Conservation (phyloP, 2,113 vertebrate genomes). For the Crotalus horridus region DNA sequence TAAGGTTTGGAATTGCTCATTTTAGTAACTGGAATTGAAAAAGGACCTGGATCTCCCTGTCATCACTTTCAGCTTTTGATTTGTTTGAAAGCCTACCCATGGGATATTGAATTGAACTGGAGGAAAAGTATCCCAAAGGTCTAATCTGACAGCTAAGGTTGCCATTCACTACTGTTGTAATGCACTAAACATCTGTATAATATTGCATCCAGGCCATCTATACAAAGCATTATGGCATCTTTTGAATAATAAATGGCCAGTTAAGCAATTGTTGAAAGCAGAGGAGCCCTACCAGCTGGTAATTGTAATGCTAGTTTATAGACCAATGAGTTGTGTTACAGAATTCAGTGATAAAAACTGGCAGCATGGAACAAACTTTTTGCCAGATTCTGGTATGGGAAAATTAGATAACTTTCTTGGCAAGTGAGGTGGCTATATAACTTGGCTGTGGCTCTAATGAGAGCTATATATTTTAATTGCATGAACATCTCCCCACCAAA, state of each 20-base stretch:
- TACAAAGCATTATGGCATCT: background rate
- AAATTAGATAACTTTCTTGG: background rate
- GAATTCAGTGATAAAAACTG: background rate
- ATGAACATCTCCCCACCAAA: background rate
- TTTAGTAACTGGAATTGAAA: background rate
- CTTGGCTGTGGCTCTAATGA: background rate
- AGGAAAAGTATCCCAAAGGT: background rate
- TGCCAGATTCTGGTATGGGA: background rate
- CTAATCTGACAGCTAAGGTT: background rate
- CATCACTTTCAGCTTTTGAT: background rate
- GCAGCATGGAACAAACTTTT: background rate
- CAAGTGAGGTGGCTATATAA: background rate
- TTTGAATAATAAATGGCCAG: background rate
- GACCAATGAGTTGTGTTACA: slow-evolving; percentile 1
- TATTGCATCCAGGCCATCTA: background rate
- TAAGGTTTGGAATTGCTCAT: slow-evolving; percentile 8
- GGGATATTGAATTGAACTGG: background rate
- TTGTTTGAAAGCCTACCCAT: slow-evolving; percentile 10
- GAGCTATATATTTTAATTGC: background rate
- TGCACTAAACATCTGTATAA: background rate
- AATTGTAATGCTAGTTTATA: background rate
- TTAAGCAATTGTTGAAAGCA: background rate
- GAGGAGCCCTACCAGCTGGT: background rate
- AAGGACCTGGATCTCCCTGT: background rate
- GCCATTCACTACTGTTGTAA: background rate